These are phyloP conservation scores for Ennomos fuscantarius DNA, from an alignment of 2,888 invertebrate species.

Conservation along the genomic window DNA sequence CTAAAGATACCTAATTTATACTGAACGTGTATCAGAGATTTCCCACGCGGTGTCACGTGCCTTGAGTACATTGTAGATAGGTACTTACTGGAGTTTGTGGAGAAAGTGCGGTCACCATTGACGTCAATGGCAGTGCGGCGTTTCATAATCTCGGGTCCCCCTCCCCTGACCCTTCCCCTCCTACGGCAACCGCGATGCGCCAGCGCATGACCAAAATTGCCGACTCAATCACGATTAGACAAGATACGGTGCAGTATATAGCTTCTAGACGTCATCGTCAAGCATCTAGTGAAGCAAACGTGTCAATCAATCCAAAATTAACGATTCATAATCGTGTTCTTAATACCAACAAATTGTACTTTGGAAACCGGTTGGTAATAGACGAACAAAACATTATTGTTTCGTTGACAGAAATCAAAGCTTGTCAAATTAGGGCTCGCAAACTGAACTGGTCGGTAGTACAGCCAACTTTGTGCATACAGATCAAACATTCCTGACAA, in stretches of 20 bases:
- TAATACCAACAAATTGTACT: slow-evolving; percentile 11
- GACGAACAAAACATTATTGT: too few relatives aligned
- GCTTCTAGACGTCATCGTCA: slow-evolving; percentile 21
- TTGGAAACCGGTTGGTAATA: slow-evolving; percentile 9
- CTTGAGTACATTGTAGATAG: slow-evolving; percentile 33
- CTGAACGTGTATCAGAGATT: slow-evolving; percentile 34
- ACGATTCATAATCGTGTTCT: slow-evolving; percentile 15
- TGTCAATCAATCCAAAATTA: slow-evolving; percentile 22
- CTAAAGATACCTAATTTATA: not conserved
- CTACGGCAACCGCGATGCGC: slow-evolving; percentile 31
- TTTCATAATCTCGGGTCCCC: slow-evolving; percentile 65
- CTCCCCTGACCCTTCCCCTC: slow-evolving; percentile 38
- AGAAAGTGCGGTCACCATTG: slow-evolving; percentile 73
- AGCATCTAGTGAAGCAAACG: slow-evolving; percentile 12
- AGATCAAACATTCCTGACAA: slow-evolving; percentile 37
- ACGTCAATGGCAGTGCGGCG: slow-evolving; percentile 66
- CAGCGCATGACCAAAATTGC: slow-evolving; percentile 45
- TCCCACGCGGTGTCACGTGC: slow-evolving; percentile 48
- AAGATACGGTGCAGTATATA: slow-evolving; percentile 28
- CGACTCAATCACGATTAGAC: slow-evolving; percentile 43
- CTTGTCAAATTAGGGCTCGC: not conserved
- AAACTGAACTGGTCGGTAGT: slow-evolving; percentile 27
- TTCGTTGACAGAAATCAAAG: slow-evolving; percentile 9
- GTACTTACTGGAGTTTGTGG: slow-evolving; percentile 44
- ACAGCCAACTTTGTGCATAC: slow-evolving; percentile 36